Percentiles rank a stretch among this genome's conserved stretches.
phyloP scores from a whole-genome alignment of 2,888 invertebrate genomes.

The Tenthredo scrophulariae region DNA sequence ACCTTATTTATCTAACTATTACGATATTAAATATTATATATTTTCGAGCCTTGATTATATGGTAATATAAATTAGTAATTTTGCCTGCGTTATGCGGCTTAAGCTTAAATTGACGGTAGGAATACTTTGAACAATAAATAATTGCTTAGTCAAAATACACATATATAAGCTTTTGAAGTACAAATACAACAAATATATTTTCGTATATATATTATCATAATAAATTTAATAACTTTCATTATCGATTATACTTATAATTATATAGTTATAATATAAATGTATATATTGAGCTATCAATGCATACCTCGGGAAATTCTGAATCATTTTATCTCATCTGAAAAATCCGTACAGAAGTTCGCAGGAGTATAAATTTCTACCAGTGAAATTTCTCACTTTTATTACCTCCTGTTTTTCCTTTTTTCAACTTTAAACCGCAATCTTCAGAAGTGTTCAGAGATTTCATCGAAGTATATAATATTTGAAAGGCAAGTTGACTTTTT shows the following conservation, averaged over 20 bases:
- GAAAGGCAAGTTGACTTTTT: conserved; percentile 54
- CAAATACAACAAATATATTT: conserved; percentile 57
- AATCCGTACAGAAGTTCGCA: no score
- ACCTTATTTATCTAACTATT: conserved; percentile 33
- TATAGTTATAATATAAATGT: conserved; percentile 47
- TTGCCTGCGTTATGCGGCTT: conserved; percentile 54
- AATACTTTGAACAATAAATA: conserved; percentile 58
- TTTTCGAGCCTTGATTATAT: conserved; percentile 53
- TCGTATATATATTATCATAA: conserved; percentile 53
- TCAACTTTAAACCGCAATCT: background rate
- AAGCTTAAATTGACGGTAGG: conserved; percentile 62
- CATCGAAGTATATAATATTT: conserved; percentile 39
- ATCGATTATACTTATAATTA: conserved; percentile 37
- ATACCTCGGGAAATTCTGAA: conserved; percentile 38
- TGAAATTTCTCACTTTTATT: no score
- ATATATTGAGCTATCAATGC: conserved; percentile 55
- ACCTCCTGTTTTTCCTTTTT: background rate
- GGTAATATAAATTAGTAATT: conserved; percentile 49
- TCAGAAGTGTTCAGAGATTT: conserved; percentile 14
- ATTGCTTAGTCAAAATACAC: conserved; percentile 64
- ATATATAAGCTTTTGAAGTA: conserved; percentile 65
- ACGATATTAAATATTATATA: conserved; percentile 54
- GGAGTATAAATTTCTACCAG: no score
- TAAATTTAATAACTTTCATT: conserved; percentile 58
- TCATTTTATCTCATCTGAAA: background rate